phyloP scores from a whole-genome alignment of 2,113 vertebrate species.

The Orcinus orca region DNA sequence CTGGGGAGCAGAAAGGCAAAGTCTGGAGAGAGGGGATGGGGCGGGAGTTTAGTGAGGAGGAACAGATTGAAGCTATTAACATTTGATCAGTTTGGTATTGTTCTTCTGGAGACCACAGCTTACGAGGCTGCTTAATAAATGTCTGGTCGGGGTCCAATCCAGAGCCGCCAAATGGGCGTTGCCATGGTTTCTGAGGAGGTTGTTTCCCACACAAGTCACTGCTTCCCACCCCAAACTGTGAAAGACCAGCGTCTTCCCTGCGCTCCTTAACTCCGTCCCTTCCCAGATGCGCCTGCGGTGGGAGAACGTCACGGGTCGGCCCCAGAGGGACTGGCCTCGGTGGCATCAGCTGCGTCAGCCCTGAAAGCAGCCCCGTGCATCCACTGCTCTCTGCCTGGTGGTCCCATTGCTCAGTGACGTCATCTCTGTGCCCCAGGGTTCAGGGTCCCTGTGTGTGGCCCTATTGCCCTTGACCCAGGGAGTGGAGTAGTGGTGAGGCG shows the following conservation, averaged over 20 bases:
- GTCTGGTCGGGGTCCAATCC: constrained; percentile 84
- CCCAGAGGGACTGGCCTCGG: constrained; percentile 34
- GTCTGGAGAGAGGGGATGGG: constrained; percentile 69
- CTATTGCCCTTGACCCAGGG: background rate
- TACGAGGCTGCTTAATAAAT: constrained; percentile 86
- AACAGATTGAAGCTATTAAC: constrained; percentile 89
- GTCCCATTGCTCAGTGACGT: background rate
- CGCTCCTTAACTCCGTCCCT: constrained; percentile 72
- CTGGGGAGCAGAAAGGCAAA: constrained; percentile 55
- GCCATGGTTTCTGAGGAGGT: constrained; percentile 77
- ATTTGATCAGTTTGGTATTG: constrained; percentile 87
- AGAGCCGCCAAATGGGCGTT: constrained; percentile 85
- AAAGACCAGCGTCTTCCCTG: constrained; percentile 73
- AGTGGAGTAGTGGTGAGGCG: background rate
- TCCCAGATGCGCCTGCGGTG: background rate
- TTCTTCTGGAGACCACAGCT: constrained; percentile 86
- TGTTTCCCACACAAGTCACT: constrained; percentile 85
- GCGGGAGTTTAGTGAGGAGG: constrained; percentile 72
- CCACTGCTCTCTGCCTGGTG: background rate
- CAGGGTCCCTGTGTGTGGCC: background rate
- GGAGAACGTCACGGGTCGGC: background rate
- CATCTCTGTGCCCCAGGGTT: background rate
- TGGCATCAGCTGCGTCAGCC: constrained; percentile 27
- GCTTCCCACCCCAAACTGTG: constrained; percentile 82
- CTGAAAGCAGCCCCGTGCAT: background rate